Evolutionary conservation across 1,140 invertebrate species (phyloP), one percentile per base, ranked within the genome.

Genomic region (Drosophila kurseongensis): DNA sequence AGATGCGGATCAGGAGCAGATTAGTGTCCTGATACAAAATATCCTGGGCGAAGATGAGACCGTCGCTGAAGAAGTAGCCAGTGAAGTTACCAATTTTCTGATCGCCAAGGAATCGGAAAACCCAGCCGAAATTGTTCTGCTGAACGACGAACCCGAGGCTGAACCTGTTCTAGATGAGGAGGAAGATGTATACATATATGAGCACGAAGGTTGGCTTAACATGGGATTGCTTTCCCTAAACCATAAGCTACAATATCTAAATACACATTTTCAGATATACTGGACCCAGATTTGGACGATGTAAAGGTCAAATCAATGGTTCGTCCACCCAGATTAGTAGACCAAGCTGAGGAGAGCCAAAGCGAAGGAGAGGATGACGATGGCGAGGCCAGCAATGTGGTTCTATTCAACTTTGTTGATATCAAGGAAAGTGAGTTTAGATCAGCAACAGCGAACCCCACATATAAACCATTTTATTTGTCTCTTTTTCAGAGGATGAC

Each of bases 401-500:
- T 78, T 5, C 57, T 81, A 1, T 78, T 88, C 2, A 78, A 88
- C 40, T 85, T 85, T 41, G 79, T 88, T 7, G 16, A 71, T 2
- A 86, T 86, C 35, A 86, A 78, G 42, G 82, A 88, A 47, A 71
- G 82, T 82, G 35, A 5, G 72, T 40, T 0, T 12, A 2, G 1
- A 13, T 5, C 4, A 8, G 0, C 1, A n/a, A 0, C 48, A 0
- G 14, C 6, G 16, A 16, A 32, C 6, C 29, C 8, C 29, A 8
- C 4, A 32, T 14, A 10, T 23, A 27, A n/a, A 8, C 0, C 44
- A 10, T 0, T 4, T 2, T n/a, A 13, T 7, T 12, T 0, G 2
- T 29, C 10, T 10, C 0, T 13, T 12, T 23, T 45, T 1, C 47
- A 52, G 71, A 90, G 65, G 86, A 91, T 45, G 73, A 80, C 9